These are phyloP conservation scores for Atta colombica DNA, from an alignment of 1,140 invertebrate genomes.

Conservation along the genomic window DNA sequence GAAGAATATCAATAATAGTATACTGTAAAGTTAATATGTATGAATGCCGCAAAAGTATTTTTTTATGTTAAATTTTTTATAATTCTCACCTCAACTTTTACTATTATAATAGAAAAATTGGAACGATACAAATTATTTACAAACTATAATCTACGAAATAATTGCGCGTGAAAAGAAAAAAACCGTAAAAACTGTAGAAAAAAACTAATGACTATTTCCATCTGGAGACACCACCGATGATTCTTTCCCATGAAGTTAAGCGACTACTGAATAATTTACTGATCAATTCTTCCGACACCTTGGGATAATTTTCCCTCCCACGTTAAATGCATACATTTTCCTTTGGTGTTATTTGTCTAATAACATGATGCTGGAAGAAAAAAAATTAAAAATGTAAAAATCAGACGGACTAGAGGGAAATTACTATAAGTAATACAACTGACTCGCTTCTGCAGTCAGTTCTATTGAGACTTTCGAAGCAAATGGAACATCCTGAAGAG, in stretches of 20 bases:
- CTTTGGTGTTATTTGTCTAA: not conserved
- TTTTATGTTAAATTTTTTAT: not conserved
- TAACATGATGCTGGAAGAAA: not conserved
- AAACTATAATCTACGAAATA: not conserved
- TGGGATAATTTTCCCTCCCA: not conserved
- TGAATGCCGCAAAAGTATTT: not conserved
- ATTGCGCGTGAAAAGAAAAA: not conserved
- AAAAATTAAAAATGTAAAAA: not conserved
- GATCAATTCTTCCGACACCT: not conserved
- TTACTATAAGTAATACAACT: not conserved
- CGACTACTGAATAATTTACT: not conserved
- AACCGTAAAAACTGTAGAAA: not conserved
- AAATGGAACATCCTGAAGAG: conserved; percentile 32
- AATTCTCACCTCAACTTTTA: not conserved
- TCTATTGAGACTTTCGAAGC: not conserved
- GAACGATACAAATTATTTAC: not conserved
- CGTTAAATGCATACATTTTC: not conserved
- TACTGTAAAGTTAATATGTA: not conserved
- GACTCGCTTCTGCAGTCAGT: not conserved
- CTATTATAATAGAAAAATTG: not conserved
- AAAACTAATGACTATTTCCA: not conserved
- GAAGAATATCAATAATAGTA: not conserved
- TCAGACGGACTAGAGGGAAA: not conserved
- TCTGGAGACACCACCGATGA: not conserved
- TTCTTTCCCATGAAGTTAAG: conserved; percentile 17